Conservation (phyloP, 1,140 invertebrate genomes). For the Hycleus cichorii region DNA sequence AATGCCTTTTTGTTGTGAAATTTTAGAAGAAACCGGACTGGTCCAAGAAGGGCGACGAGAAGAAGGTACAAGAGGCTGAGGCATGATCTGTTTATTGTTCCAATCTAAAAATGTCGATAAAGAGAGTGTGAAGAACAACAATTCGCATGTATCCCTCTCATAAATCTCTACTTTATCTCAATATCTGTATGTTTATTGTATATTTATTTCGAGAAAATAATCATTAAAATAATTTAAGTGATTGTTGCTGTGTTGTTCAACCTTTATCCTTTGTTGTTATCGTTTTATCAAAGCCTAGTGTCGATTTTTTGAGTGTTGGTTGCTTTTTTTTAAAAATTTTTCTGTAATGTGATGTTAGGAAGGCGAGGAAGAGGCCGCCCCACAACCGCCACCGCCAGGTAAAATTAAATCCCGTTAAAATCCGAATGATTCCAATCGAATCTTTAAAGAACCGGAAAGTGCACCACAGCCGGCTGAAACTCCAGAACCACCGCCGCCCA, state of each 20-base stretch:
- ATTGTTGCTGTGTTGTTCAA: slow-evolving; percentile 5
- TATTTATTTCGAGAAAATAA: background rate
- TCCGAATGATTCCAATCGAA: too few species aligned
- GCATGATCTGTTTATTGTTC: slow-evolving; percentile 52
- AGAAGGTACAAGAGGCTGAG: slow-evolving; percentile 84
- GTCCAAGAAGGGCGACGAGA: slow-evolving; percentile 80
- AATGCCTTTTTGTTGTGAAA: slow-evolving; percentile 20
- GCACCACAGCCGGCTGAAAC: background rate
- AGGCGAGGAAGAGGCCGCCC: background rate
- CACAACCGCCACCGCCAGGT: background rate
- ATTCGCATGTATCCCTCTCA: background rate
- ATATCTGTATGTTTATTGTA: slow-evolving; percentile 4
- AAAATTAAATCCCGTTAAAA: too few species aligned
- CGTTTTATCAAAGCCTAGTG: background rate
- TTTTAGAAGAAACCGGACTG: slow-evolving; percentile 85
- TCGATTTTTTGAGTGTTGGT: background rate
- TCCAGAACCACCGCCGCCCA: background rate
- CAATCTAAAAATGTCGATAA: background rate
- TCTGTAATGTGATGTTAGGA: background rate
- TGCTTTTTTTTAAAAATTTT: background rate
- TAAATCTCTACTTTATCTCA: background rate
- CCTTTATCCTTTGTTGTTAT: background rate
- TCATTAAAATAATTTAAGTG: slow-evolving; percentile 10
- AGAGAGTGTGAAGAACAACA: background rate
- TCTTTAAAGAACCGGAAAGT: too few species aligned